phyloP scores from a whole-genome alignment of 2,113 vertebrate species.

The Takifugu flavidus region DNA sequence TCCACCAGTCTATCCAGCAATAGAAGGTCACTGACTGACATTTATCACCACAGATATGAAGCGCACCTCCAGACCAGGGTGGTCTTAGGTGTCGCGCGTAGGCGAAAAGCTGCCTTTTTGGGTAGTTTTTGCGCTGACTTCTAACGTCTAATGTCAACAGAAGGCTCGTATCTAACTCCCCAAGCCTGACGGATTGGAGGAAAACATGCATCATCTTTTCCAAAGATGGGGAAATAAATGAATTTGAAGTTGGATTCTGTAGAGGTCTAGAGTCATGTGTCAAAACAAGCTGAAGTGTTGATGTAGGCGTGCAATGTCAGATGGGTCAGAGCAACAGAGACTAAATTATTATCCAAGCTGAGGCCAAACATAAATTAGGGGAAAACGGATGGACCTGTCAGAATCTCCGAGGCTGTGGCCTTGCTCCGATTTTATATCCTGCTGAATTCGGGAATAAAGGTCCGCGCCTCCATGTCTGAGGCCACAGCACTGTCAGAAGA shows the following conservation, averaged over 20 bases:
- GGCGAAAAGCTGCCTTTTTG: constrained; percentile 15
- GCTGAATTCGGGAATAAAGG: not conserved
- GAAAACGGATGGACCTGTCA: not conserved
- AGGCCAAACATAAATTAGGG: not conserved
- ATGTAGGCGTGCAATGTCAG: no score
- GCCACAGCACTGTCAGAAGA: not conserved
- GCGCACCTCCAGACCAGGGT: constrained; percentile 18
- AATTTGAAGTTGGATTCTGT: no score
- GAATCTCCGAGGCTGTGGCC: not conserved
- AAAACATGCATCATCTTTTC: no score
- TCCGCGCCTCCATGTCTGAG: not conserved
- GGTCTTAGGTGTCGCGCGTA: not conserved
- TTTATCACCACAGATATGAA: constrained; percentile 48
- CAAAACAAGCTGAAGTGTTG: no score
- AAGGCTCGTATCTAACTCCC: no score
- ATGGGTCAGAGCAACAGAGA: not conserved
- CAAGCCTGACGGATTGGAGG: no score
- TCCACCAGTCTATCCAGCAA: constrained; percentile 29
- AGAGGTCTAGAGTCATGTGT: no score
- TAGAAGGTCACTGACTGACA: constrained; percentile 40
- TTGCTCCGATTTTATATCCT: not conserved
- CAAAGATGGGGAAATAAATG: no score
- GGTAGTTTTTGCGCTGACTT: not conserved
- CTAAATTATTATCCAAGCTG: not conserved
- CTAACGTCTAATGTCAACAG: no score